These are phyloP conservation scores for Catalaphyllia jardinei DNA, from an alignment of 64 coral and sea anemone species.

Conservation along the genomic window DNA sequence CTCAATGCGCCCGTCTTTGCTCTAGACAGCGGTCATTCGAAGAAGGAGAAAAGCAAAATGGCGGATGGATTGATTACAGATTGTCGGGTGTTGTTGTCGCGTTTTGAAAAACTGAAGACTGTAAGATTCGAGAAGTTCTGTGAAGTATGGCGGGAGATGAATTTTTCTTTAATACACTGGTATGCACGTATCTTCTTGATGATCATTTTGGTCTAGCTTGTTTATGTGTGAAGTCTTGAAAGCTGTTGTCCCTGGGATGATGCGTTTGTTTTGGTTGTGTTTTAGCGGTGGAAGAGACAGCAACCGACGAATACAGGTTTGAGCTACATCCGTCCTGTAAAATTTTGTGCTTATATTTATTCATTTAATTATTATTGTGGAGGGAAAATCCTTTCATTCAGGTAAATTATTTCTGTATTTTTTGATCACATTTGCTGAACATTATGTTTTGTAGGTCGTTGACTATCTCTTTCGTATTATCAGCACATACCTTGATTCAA, in stretches of 20 bases:
- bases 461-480: constrained; percentile 90
- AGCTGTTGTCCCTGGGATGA: background rate
- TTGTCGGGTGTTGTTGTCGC: constrained; percentile 91
- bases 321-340: background rate
- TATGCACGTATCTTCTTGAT: constrained; percentile 20
- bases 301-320: constrained; percentile 31
- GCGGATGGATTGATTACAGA: constrained; percentile 95
- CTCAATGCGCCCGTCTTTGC: background rate
- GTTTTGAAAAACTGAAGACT: constrained; percentile 84
- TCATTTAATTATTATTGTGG: background rate
- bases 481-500: constrained; percentile 76
- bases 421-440: background rate
- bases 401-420: too few species aligned
- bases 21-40: constrained; percentile 8
- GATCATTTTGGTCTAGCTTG: background rate
- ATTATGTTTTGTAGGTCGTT: constrained; percentile 68
- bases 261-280: background rate
- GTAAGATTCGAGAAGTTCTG: constrained; percentile 94
- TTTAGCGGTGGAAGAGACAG: constrained; percentile 28
- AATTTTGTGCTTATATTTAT: background rate
- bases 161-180: constrained; percentile 96
- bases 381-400: background rate
- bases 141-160: constrained; percentile 95
- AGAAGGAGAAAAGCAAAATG: constrained; percentile 60
- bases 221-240: background rate